Percentiles rank a stretch among this genome's conserved stretches.
phyloP scores from a whole-genome alignment of 2,888 invertebrate species.

The Metallyticus violacea region DNA sequence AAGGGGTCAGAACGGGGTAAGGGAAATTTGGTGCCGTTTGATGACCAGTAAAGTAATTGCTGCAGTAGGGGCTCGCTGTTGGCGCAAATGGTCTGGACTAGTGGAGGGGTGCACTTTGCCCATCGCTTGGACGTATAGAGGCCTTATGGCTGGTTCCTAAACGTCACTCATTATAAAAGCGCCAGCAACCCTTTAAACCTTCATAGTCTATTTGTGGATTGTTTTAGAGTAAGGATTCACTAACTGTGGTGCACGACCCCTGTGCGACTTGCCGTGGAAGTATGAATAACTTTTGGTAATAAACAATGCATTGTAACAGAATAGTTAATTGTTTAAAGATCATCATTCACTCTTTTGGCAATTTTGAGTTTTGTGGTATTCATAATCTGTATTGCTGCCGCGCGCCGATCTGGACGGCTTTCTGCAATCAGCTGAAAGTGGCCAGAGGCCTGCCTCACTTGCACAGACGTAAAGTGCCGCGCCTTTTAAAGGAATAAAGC shows the following conservation, averaged over 20 bases:
- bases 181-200: neutral
- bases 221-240: neutral
- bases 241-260: neutral
- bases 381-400: too few relatives aligned
- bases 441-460: too few relatives aligned
- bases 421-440: too few relatives aligned
- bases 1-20: neutral
- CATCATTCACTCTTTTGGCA: too few relatives aligned
- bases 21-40: neutral
- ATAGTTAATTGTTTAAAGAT: too few relatives aligned
- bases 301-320: too few relatives aligned
- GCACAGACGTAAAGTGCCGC: too few relatives aligned
- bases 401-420: too few relatives aligned
- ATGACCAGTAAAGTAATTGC: neutral
- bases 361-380: too few relatives aligned
- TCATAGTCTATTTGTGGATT: neutral
- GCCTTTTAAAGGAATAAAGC: too few relatives aligned
- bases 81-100: neutral
- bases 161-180: neutral
- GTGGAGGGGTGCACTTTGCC: neutral
- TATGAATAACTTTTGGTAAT: too few relatives aligned
- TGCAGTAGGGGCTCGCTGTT: neutral
- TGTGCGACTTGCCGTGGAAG: too few relatives aligned
- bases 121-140: neutral
- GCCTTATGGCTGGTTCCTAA: neutral